Conservation (phyloP, 2,113 vertebrate genomes). For the Pundamilia nyererei region DNA sequence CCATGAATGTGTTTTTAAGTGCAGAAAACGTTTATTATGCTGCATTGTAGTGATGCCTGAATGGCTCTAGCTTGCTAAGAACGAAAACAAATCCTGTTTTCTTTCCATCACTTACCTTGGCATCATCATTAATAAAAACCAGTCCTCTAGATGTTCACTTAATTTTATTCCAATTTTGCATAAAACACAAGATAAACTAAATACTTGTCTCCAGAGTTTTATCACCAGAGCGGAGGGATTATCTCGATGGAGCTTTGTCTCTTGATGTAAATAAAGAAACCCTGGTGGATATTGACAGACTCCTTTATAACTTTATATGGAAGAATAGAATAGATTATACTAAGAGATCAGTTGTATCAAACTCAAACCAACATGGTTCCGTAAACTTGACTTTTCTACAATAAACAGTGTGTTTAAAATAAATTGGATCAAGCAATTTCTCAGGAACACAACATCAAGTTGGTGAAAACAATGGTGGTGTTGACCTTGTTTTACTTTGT, state of each 20-base stretch:
- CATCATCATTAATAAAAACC: neutral
- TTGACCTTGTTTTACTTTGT: neutral
- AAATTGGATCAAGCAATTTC: neutral
- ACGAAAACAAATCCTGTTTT: neutral
- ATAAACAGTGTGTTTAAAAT: neutral
- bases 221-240: neutral
- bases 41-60: accelerated
- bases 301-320: neutral
- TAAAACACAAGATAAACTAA: neutral
- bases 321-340: neutral
- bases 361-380: neutral
- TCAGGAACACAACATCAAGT: neutral
- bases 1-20: neutral
- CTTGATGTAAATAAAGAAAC: neutral
- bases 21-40: neutral
- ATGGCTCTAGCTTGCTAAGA: neutral
- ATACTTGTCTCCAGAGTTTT: neutral
- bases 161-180: neutral
- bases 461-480: neutral
- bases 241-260: neutral
- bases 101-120: neutral
- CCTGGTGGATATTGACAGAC: neutral
- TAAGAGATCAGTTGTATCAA: neutral
- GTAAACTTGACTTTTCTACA: neutral
- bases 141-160: neutral